A percentile compares a stretch with the other conserved stretches of the same genome.
phyloP scores from a whole-genome alignment of 2,888 invertebrate species.

The Brachyopa scutellaris region DNA sequence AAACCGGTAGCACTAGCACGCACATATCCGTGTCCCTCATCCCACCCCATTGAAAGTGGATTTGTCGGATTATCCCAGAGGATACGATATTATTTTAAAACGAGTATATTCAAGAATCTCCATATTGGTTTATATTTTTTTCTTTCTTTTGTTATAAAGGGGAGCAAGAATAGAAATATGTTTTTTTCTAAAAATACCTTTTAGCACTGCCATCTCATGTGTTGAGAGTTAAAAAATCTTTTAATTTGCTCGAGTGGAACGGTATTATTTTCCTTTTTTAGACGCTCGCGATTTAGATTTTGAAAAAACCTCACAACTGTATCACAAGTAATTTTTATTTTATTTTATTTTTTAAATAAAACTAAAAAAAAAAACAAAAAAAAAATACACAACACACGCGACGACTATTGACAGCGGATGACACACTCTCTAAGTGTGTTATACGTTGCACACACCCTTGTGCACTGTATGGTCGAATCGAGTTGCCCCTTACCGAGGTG shows the following conservation, averaged over 20 bases:
- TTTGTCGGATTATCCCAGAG: constrained; percentile 45
- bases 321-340: constrained; percentile 14
- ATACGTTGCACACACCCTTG: constrained; percentile 71
- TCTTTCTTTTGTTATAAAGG: constrained; percentile 12
- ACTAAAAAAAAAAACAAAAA: no score
- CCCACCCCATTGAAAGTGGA: constrained; percentile 16
- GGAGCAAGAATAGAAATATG: constrained; percentile 63
- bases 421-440: constrained; percentile 61
- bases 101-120: constrained; percentile 40
- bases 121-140: constrained; percentile 20
- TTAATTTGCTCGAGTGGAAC: constrained; percentile 45
- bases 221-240: constrained; percentile 33
- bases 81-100: constrained; percentile 38
- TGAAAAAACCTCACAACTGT: no score
- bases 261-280: neutral
- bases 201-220: constrained; percentile 65
- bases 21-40: neutral
- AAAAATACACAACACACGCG: constrained; percentile 63
- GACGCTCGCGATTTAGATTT: neutral
- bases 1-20: constrained; percentile 32
- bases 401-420: constrained; percentile 61
- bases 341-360: neutral
- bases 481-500: constrained; percentile 53
- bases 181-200: constrained; percentile 72
- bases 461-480: constrained; percentile 61